Conservation (phyloP, 2,113 vertebrate genomes). For the Amphiprion ocellaris region DNA sequence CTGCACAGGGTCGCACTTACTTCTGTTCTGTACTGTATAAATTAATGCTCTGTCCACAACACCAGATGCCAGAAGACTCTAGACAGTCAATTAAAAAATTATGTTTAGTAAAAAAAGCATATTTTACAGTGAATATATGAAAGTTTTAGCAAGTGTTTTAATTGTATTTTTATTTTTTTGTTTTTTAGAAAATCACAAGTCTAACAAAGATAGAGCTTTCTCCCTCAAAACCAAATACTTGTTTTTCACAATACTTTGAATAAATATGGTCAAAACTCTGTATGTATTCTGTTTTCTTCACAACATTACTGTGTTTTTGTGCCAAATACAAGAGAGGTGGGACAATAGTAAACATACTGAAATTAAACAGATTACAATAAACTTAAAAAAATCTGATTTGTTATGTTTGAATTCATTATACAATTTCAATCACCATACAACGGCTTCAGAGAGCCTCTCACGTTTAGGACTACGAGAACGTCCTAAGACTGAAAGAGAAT, state of each 20-base stretch:
- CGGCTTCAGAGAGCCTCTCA: background rate
- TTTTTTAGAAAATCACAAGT: background rate
- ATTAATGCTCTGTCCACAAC: too few relatives aligned
- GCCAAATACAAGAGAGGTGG: background rate
- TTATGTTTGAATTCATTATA: background rate
- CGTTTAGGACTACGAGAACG: background rate
- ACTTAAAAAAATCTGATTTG: too few relatives aligned
- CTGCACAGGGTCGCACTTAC: too few relatives aligned
- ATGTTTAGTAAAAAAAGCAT: conserved; percentile 46
- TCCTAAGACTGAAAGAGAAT: background rate
- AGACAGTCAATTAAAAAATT: background rate
- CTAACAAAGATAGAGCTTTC: background rate
- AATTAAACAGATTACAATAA: background rate
- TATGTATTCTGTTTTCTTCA: background rate
- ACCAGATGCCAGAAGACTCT: background rate
- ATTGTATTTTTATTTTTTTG: too few relatives aligned
- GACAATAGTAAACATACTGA: background rate
- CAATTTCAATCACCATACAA: conserved; percentile 1
- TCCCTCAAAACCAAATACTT: background rate
- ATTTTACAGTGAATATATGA: conserved; percentile 36
- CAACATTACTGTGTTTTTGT: background rate
- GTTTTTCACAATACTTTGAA: background rate
- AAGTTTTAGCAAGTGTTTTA: conserved; percentile 21
- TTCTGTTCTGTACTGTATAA: too few relatives aligned
- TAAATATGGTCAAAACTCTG: conserved; percentile 9